Base-by-base conservation (phyloP, 2,113 vertebrate species). In the Daphoenositta chrysoptera region DNA sequence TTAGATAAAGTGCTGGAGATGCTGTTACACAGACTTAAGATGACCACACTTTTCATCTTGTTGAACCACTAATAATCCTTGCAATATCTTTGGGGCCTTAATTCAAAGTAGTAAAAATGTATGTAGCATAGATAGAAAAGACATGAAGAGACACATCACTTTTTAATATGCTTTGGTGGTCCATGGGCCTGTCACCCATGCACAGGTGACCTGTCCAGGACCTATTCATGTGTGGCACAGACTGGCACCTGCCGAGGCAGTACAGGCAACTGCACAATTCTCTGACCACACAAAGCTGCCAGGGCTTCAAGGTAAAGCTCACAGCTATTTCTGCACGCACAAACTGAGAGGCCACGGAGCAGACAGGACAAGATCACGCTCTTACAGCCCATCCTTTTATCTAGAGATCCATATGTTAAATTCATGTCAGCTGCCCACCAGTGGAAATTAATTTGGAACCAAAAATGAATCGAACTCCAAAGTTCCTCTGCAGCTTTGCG, bases 141-240 rank as follows among this genome's bases (percentile, higher is more conserved):
- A 56, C 13, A 4, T 8, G 63, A 91, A 28, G 37, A 73, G 45
- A 24, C 16, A 31, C 0, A 0, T 15, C 19, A 42, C 12, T 81
- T 91, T 66, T 51, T 19, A 63, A 24, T 11, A 31, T 9, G 39
- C 15, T 53, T 77, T 50, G 30, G 42, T 28, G 39, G 33, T 7
- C 21, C 23, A 17, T 1, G 15, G 42, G 35, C 37, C 4, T 26
- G n/a, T 42, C 70, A 77, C 9, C 48, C 61, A 64, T 2, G 35
- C 37, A 45, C 15, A 40, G 19, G 45, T n/a, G 51, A 68, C 30
- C n/a, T 23, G n/a, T 23, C 48, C 54, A 65, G 33, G 47, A 60
- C 19, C 44, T 47, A 10, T 37, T 12, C 0, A 2, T 17, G 21
- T 50, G 75, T 0, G 26, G n/a, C 28, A 50, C 0, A 4, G 42